Evolutionary conservation across 2,888 invertebrate species (phyloP).

Genomic region (Latrodectus elegans): DNA sequence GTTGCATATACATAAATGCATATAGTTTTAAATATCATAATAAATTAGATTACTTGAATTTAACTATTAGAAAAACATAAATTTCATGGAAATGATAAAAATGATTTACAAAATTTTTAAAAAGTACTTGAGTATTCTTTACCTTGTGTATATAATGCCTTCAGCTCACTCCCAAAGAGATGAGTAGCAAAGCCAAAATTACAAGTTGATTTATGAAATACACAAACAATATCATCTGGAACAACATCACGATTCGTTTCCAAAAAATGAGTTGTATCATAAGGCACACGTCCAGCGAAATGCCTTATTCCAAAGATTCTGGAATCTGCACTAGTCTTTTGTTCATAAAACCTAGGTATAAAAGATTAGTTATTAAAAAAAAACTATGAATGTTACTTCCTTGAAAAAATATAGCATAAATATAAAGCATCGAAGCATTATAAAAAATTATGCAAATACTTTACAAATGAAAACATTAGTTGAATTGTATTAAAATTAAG

Average conservation of each 20-base stretch:
- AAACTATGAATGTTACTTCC: too few species aligned
- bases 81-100: too few species aligned
- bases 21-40: too few species aligned
- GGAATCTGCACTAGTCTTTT: slow-evolving; percentile 81
- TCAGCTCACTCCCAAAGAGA: slow-evolving; percentile 93
- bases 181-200: slow-evolving; percentile 98
- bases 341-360: slow-evolving; percentile 82
- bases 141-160: slow-evolving; percentile 83
- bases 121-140: slow-evolving; percentile 54
- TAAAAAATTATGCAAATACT: too few species aligned
- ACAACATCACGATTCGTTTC: slow-evolving; percentile 88
- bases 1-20: too few species aligned
- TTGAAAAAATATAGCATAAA: too few species aligned
- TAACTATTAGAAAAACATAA: too few species aligned
- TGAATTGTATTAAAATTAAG: too few species aligned
- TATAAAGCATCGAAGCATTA: too few species aligned
- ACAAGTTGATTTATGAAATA: slow-evolving; percentile 93
- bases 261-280: slow-evolving; percentile 91
- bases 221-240: slow-evolving; percentile 92
- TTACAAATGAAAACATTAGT: too few species aligned
- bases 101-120: too few species aligned
- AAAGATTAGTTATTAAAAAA: not conserved
- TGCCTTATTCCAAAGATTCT: slow-evolving; percentile 92
- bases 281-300: slow-evolving; percentile 89
- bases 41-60: too few species aligned